Percentiles rank a stretch among this genome's conserved stretches.
Conservation (phyloP, 2,797 vertebrate species). For the Potorous gilbertii region DNA sequence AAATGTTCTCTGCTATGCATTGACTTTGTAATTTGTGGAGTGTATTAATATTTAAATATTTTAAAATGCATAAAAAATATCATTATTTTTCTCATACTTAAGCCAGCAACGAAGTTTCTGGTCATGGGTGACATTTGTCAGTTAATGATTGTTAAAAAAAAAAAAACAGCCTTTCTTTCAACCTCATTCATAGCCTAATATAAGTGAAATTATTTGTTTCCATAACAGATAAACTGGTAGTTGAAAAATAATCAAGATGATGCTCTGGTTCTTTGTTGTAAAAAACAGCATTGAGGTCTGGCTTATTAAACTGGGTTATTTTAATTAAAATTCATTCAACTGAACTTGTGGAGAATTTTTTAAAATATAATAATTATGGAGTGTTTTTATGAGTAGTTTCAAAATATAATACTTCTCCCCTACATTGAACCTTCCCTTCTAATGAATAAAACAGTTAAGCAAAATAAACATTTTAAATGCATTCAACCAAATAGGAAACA, state of each 20-base stretch:
- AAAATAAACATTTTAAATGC: background rate
- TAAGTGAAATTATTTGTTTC: conserved; percentile 21
- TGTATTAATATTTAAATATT: conserved; percentile 73
- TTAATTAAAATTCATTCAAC: background rate
- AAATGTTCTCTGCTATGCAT: conserved; percentile 33
- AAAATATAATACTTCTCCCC: background rate
- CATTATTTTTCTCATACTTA: conserved; percentile 65
- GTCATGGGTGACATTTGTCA: conserved; percentile 44
- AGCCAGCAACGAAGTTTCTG: conserved; percentile 59
- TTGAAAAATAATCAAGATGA: conserved; percentile 57
- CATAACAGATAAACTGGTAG: conserved; percentile 56
- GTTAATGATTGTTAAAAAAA: conserved; percentile 68
- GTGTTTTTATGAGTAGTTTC: background rate
- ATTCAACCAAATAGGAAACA: background rate
- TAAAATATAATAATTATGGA: background rate
- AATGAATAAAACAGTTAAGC: background rate
- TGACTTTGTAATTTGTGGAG: background rate
- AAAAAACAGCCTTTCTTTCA: conserved; percentile 12
- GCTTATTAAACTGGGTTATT: background rate
- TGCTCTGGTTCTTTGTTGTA: conserved; percentile 20
- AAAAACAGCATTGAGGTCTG: conserved; percentile 35
- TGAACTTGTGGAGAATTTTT: background rate
- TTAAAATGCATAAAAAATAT: conserved; percentile 59
- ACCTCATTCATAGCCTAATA: conserved; percentile 33
- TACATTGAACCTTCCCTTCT: background rate